phyloP scores from a whole-genome alignment of 2,888 invertebrate genomes.

The Sinhomidia bicolor region DNA sequence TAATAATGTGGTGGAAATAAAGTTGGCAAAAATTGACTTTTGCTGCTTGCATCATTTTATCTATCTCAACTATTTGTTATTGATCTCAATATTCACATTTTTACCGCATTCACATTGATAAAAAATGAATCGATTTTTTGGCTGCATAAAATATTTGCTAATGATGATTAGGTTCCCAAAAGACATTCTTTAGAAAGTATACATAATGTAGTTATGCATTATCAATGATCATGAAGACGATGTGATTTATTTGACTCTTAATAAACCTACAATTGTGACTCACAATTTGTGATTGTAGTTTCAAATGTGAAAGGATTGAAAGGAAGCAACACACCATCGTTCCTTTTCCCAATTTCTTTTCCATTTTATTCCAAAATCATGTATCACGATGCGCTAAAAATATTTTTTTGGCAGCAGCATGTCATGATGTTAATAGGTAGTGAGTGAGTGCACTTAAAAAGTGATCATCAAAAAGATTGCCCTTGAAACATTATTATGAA shows the following conservation, averaged over 20 bases:
- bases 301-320: conserved; percentile 23
- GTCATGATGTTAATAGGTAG: not conserved
- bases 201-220: too few species aligned
- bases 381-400: not conserved
- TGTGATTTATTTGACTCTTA: not conserved
- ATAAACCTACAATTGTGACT: not conserved
- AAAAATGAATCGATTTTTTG: too few species aligned
- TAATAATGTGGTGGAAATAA: too few species aligned
- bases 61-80: too few species aligned
- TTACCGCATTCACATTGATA: too few species aligned
- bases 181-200: too few species aligned
- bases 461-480: not conserved
- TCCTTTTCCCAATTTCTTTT: conserved; percentile 13
- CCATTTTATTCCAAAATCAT: conserved; percentile 7
- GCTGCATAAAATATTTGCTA: too few species aligned
- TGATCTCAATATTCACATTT: too few species aligned
- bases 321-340: not conserved
- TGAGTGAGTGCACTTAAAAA: not conserved
- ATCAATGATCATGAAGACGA: too few species aligned
- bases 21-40: too few species aligned
- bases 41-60: too few species aligned
- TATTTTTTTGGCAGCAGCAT: not conserved
- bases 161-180: too few species aligned
- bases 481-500: conserved; percentile 22
- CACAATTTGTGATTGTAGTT: not conserved